phyloP scores from a whole-genome alignment of 2,888 invertebrate genomes.

The Dryobota labecula region DNA sequence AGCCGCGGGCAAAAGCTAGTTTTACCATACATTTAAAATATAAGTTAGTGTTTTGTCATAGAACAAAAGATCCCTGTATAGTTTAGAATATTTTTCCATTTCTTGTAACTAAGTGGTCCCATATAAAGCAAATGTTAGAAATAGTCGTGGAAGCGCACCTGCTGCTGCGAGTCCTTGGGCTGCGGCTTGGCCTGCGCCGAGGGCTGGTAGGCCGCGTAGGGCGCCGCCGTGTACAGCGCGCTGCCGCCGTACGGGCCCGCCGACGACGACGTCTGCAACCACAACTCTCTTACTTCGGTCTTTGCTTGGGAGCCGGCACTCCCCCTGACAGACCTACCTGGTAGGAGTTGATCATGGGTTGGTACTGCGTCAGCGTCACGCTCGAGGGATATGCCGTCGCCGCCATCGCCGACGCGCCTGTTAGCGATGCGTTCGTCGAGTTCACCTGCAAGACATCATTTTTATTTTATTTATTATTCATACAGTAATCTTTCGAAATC shows the following conservation, averaged over 20 bases:
- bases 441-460: constrained; percentile 82
- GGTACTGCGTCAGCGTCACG: constrained; percentile 86
- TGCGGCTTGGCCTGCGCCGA: constrained; percentile 64
- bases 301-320: too few relatives aligned
- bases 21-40: too few relatives aligned
- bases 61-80: too few relatives aligned
- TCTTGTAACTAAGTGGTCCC: too few relatives aligned
- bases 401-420: constrained; percentile 80
- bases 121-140: too few relatives aligned
- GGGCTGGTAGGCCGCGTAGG: constrained; percentile 72
- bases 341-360: constrained; percentile 86
- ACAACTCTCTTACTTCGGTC: too few relatives aligned
- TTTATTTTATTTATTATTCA: too few relatives aligned
- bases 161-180: constrained; percentile 31
- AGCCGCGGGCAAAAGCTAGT: too few relatives aligned
- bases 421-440: constrained; percentile 83
- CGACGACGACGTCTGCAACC: constrained; percentile 85
- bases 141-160: not conserved
- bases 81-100: too few relatives aligned
- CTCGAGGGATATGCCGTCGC: constrained; percentile 87
- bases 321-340: too few relatives aligned
- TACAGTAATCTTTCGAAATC: too few relatives aligned
- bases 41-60: too few relatives aligned
- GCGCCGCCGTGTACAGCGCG: constrained; percentile 85
- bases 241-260: constrained; percentile 85